Conservation (phyloP, 92 coral and sea anemone genomes). For the Porites rus region DNA sequence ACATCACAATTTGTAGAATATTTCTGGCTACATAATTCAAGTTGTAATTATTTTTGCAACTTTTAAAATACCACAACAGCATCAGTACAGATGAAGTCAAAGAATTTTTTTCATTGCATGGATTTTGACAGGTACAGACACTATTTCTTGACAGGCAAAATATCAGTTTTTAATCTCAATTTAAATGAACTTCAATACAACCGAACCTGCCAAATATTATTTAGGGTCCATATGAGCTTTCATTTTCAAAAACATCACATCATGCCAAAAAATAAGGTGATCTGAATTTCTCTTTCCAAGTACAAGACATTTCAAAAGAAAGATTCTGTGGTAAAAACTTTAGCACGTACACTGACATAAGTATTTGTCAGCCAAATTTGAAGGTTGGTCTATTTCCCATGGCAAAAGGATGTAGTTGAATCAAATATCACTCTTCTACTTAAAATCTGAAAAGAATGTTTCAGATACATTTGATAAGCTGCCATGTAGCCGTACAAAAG, state of each 20-base stretch:
- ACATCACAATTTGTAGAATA: too few species aligned
- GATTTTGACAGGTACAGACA: too few species aligned
- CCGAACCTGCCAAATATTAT: neutral
- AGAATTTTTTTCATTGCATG: too few species aligned
- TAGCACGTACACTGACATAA: neutral
- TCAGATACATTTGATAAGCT: too few species aligned
- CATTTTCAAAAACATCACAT: neutral
- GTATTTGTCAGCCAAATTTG: neutral
- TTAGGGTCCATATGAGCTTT: neutral
- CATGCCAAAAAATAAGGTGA: neutral
- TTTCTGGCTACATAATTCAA: too few species aligned
- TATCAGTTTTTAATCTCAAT: slow-evolving; percentile 15
- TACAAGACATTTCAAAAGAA: neutral
- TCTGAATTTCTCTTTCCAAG: neutral
- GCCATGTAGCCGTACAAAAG: too few species aligned
- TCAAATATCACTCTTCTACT: neutral
- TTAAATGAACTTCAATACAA: neutral
- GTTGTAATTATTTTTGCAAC: too few species aligned
- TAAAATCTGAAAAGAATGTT: neutral
- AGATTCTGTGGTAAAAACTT: neutral
- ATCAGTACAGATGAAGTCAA: too few species aligned
- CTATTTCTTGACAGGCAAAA: neutral
- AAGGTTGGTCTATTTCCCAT: neutral
- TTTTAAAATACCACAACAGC: too few species aligned
- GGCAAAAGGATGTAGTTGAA: neutral